phyloP scores from a whole-genome alignment of 92 coral and sea anemone species.

The Palythoa heliodiscus region DNA sequence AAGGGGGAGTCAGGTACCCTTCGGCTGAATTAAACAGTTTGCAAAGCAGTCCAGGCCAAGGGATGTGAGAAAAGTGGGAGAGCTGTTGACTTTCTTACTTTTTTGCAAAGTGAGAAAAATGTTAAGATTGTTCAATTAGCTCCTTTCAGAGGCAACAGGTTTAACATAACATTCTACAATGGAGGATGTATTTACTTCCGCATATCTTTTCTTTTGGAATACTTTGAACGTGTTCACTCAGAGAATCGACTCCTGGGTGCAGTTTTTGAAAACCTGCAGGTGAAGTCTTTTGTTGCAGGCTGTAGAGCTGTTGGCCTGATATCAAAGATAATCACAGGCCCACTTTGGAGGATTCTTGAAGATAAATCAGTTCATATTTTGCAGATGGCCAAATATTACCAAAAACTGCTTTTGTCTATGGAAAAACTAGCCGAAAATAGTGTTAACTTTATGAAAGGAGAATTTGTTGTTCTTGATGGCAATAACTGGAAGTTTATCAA shows the following conservation, averaged over 20 bases:
- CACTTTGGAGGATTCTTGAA: conserved; percentile 40
- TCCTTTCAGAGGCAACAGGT: conserved; percentile 35
- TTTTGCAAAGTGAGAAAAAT: conserved; percentile 1
- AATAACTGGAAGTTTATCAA: conserved; percentile 23
- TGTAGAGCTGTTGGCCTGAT: conserved; percentile 43
- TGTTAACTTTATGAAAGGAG: conserved; percentile 43
- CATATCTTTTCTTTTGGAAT: conserved; percentile 31
- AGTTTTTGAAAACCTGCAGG: conserved; percentile 49
- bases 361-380: conserved; percentile 45
- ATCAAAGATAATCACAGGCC: conserved; percentile 43
- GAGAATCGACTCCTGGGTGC: conserved; percentile 45
- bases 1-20: conserved; percentile 45
- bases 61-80: conserved; percentile 40
- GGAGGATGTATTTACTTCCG: conserved; percentile 15
- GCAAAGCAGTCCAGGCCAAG: conserved; percentile 40
- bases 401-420: conserved; percentile 34
- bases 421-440: conserved; percentile 40
- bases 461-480: conserved; percentile 32
- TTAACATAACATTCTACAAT: conserved; percentile 43
- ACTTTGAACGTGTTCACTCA: conserved; percentile 40
- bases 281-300: conserved; percentile 42
- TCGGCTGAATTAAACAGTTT: conserved; percentile 44
- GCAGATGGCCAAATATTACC: conserved; percentile 36
- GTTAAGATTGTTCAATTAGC: conserved; percentile 39
- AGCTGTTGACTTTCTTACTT: conserved; percentile 30